These are phyloP conservation scores for Bradypodion ventrale DNA, from an alignment of 2,797 vertebrate genomes.

Conservation along the genomic window DNA sequence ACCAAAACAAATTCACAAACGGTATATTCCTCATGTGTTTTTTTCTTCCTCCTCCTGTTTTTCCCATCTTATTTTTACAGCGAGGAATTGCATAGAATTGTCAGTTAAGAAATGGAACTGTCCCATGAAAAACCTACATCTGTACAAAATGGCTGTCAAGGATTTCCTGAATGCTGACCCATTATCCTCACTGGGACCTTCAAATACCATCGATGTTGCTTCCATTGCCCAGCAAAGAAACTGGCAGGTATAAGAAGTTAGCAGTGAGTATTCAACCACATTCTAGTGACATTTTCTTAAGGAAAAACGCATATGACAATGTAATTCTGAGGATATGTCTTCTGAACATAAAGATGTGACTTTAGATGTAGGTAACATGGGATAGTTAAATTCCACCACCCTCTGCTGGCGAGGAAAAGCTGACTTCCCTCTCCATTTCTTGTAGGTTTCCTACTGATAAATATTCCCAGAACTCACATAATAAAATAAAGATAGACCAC, in stretches of 20 bases:
- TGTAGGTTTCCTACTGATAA: background rate
- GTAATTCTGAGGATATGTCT: background rate
- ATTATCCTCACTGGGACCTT: background rate
- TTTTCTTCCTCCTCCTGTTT: constrained; percentile 56
- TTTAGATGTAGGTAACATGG: background rate
- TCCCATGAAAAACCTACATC: constrained; percentile 48
- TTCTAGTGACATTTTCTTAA: constrained; percentile 6
- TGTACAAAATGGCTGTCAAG: constrained; percentile 47
- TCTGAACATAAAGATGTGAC: background rate
- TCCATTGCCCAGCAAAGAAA: no score
- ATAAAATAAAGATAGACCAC: constrained; percentile 53
- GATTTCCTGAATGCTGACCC: constrained; percentile 31
- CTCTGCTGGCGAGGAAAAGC: background rate
- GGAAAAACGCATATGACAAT: background rate
- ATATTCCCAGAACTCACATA: constrained; percentile 33
- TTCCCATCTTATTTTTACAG: constrained; percentile 59
- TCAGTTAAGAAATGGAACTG: constrained; percentile 71
- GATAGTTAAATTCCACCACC: constrained; percentile 29
- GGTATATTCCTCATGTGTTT: constrained; percentile 65
- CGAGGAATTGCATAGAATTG: constrained; percentile 83
- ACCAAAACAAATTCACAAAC: constrained; percentile 41
- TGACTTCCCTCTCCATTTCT: background rate
- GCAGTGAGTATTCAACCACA: fast-evolving
- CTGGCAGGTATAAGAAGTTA: constrained; percentile 4
- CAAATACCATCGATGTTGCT: no score